These are phyloP conservation scores for Nymphalis c-album DNA, from an alignment of 2,888 invertebrate species.

Conservation along the genomic window DNA sequence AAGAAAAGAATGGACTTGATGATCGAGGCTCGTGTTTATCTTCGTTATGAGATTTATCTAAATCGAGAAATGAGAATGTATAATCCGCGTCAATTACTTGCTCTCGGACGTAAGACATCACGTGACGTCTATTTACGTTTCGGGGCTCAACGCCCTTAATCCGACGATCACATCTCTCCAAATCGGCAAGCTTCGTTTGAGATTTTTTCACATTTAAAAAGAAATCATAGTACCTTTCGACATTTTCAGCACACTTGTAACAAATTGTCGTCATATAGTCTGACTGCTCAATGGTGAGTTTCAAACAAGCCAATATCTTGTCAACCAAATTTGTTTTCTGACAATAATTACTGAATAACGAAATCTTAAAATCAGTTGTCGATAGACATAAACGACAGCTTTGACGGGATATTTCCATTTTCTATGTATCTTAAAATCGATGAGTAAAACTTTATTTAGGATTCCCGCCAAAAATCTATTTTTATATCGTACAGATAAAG, in stretches of 20 bases:
- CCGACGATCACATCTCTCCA: conserved; percentile 46
- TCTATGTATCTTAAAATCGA: conserved; percentile 30
- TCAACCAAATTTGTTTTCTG: conserved; percentile 59
- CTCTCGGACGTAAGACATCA: conserved; percentile 63
- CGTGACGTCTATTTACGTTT: conserved; percentile 49
- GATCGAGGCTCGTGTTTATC: conserved; percentile 54
- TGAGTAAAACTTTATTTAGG: conserved; percentile 30
- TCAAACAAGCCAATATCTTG: conserved; percentile 66
- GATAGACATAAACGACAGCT: conserved; percentile 66
- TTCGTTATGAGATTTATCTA: conserved; percentile 48
- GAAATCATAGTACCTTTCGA: conserved; percentile 69
- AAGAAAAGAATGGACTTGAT: conserved; percentile 71
- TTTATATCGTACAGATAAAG: conserved; percentile 36
- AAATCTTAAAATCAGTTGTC: conserved; percentile 67
- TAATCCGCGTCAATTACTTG: conserved; percentile 65
- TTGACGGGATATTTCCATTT: conserved; percentile 63
- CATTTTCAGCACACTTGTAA: conserved; percentile 65
- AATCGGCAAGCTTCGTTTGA: conserved; percentile 49
- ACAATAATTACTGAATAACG: conserved; percentile 62
- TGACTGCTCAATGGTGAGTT: conserved; percentile 62
- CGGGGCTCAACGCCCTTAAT: conserved; percentile 36
- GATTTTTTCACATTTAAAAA: conserved; percentile 58
- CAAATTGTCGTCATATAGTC: conserved; percentile 65
- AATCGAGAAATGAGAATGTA: conserved; percentile 67
- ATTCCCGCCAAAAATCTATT: conserved; percentile 45